Conservation (phyloP, 2,888 invertebrate species). For the Scotopteryx bipunctaria region DNA sequence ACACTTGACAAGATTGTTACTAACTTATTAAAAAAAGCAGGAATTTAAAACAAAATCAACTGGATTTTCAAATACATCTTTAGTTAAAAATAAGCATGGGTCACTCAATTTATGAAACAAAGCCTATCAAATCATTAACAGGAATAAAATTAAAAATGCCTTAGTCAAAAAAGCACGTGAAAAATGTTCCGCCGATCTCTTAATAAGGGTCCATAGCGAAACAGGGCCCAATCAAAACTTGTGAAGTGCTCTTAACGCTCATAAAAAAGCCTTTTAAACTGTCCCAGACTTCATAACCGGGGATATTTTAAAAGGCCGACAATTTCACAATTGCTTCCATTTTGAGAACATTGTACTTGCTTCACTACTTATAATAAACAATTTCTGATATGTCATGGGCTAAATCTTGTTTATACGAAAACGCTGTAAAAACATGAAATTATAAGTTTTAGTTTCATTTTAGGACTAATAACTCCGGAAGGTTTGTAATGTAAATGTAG, state of each 20-base stretch:
- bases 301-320: conserved; percentile 52
- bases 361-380: conserved; percentile 42
- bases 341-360: conserved; percentile 45
- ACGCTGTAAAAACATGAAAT: no score
- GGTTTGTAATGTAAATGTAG: no score
- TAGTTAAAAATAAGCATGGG: conserved; percentile 15
- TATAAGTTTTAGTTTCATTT: no score
- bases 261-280: conserved; percentile 61
- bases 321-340: conserved; percentile 55
- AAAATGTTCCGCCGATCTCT: conserved; percentile 54
- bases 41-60: no score
- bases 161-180: conserved; percentile 43
- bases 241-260: conserved; percentile 55
- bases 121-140: conserved; percentile 45
- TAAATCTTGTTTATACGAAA: conserved; percentile 11
- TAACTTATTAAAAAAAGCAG: no score
- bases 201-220: conserved; percentile 60
- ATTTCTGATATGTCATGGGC: conserved; percentile 14
- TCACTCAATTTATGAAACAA: conserved; percentile 39
- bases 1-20: no score
- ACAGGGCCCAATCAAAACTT: conserved; percentile 58
- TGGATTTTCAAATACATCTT: not conserved
- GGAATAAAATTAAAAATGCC: conserved; percentile 50
- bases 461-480: no score
- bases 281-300: conserved; percentile 56